phyloP scores from a whole-genome alignment of 2,888 invertebrate genomes.

The Colletes collaris region DNA sequence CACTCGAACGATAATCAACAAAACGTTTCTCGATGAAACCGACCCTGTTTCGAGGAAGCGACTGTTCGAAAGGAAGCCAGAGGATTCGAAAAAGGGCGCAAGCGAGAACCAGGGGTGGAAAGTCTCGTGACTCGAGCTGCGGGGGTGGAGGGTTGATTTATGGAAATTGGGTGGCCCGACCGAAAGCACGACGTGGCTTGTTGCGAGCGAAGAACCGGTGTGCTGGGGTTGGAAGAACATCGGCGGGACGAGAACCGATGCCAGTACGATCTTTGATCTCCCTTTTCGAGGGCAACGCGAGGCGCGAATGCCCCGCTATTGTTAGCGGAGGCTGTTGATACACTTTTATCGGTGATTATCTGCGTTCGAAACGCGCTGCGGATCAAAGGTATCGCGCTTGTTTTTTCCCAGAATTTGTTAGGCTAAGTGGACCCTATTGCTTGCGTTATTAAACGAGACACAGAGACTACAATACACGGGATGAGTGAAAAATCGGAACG shows the following conservation, averaged over 20 bases:
- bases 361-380: constrained; percentile 51
- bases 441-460: constrained; percentile 26
- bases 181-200: constrained; percentile 57
- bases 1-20: too few relatives aligned
- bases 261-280: constrained; percentile 65
- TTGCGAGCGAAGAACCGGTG: constrained; percentile 41
- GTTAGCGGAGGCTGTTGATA: constrained; percentile 51
- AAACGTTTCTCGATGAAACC: too few relatives aligned
- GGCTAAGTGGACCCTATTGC: constrained; percentile 39
- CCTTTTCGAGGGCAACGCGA: constrained; percentile 40
- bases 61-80: constrained; percentile 18
- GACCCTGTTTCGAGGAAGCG: neutral
- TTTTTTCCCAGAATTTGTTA: constrained; percentile 57
- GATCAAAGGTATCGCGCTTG: constrained; percentile 59
- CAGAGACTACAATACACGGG: neutral
- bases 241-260: constrained; percentile 44
- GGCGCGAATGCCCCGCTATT: constrained; percentile 58
- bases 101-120: constrained; percentile 14
- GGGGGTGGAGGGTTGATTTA: constrained; percentile 60
- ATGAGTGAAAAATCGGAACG: neutral
- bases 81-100: constrained; percentile 22
- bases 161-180: constrained; percentile 65
- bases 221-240: constrained; percentile 52
- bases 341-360: constrained; percentile 59
- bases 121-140: neutral